A percentile compares a stretch with the other conserved stretches of the same genome.
Conservation (phyloP, 2,113 vertebrate genomes). For the Uria lomvia region DNA sequence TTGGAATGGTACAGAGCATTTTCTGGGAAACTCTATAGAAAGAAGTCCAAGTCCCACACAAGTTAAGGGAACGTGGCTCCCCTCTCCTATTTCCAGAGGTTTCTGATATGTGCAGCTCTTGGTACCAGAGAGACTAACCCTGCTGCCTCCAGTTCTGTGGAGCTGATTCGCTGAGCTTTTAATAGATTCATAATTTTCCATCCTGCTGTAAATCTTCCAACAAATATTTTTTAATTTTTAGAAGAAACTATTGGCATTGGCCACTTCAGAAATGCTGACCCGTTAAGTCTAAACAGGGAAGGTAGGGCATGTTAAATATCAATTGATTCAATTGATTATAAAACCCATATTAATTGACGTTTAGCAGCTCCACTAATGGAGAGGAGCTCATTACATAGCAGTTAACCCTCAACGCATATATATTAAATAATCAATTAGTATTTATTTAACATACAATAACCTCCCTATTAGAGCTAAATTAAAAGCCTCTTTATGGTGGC, state of each 20-base stretch:
- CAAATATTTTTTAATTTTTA: not conserved
- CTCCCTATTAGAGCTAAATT: slow-evolving; percentile 55
- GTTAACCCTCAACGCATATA: slow-evolving; percentile 64
- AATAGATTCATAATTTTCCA: not conserved
- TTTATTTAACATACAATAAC: slow-evolving; percentile 73
- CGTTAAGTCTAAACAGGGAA: slow-evolving; percentile 1
- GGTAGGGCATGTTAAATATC: slow-evolving; percentile 49
- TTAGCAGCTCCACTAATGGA: slow-evolving; percentile 53
- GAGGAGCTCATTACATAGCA: slow-evolving; percentile 63
- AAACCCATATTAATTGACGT: slow-evolving; percentile 63
- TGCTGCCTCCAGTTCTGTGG: not conserved
- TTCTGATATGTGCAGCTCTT: not conserved
- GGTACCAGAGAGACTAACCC: not conserved
- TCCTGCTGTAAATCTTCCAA: not conserved
- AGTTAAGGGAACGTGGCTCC: not conserved
- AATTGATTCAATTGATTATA: slow-evolving; percentile 69
- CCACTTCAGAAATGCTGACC: slow-evolving; percentile 35
- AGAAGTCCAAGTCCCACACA: not conserved
- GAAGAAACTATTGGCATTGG: not conserved
- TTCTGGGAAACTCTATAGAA: not conserved
- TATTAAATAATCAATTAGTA: slow-evolving; percentile 73
- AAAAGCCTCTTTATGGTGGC: slow-evolving; percentile 30
- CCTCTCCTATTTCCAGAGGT: not conserved
- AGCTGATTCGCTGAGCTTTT: not conserved
- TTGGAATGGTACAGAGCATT: not conserved